These are phyloP conservation scores for Chaetophractus vellerosus DNA, from an alignment of 2,797 vertebrate species.

Conservation along the genomic window DNA sequence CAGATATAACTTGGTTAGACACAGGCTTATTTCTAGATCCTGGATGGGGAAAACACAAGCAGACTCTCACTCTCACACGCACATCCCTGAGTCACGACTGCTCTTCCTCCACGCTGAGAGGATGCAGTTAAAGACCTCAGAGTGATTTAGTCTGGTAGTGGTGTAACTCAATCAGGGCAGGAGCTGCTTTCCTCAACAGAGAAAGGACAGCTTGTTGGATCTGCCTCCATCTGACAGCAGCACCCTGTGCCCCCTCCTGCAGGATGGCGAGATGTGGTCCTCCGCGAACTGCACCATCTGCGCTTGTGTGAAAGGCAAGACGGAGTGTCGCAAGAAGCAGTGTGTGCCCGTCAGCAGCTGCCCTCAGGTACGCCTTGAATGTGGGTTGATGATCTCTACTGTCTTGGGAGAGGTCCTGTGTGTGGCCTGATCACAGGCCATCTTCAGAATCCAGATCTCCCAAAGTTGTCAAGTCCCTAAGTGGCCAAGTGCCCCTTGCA, in stretches of 20 bases:
- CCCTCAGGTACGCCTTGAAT: constrained; percentile 90
- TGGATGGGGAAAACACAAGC: not conserved
- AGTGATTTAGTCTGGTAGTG: constrained; percentile 83
- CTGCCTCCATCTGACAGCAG: constrained; percentile 81
- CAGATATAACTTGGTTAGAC: constrained; percentile 72
- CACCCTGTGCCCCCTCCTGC: constrained; percentile 83
- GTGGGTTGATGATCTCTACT: not conserved
- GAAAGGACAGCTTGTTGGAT: constrained; percentile 13
- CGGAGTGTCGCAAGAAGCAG: constrained; percentile 96
- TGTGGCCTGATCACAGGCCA: no score
- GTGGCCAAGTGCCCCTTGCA: not conserved
- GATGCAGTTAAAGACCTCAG: constrained; percentile 68
- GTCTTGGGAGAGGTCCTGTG: not conserved
- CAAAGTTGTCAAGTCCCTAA: not conserved
- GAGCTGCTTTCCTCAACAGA: constrained; percentile 75
- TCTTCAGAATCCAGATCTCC: not conserved
- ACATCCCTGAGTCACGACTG: constrained; percentile 62
- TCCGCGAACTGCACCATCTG: constrained; percentile 97
- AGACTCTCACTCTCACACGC: not conserved
- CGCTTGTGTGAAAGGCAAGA: constrained; percentile 95
- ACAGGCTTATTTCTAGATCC: constrained; percentile 45
- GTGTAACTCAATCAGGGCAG: constrained; percentile 68
- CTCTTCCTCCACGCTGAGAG: constrained; percentile 50
- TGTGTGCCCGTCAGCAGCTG: constrained; percentile 97
- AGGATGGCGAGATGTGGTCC: constrained; percentile 99